Evolutionary conservation across 2,888 invertebrate genomes (phyloP).

Genomic region (Eupithecia insigniata): DNA sequence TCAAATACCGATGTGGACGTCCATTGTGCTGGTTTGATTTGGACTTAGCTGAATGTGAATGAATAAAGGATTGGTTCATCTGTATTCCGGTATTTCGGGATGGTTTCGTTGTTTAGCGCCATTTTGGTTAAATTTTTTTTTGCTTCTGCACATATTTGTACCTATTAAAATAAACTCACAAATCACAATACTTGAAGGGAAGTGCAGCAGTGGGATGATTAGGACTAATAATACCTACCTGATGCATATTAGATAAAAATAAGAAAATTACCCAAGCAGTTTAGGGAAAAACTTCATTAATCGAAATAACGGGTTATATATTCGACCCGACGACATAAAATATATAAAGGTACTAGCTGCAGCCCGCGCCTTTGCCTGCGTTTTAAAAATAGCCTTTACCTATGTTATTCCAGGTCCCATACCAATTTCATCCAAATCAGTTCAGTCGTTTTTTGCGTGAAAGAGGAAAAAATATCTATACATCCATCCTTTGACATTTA

Average conservation of each 20-base stretch:
- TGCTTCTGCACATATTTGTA: not conserved
- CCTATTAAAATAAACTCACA: not conserved
- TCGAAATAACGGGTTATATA: too few relatives aligned
- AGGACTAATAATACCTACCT: not conserved
- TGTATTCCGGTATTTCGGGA: not conserved
- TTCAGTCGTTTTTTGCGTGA: too few relatives aligned
- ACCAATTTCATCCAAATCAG: too few relatives aligned
- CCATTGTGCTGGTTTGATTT: slow-evolving; percentile 9
- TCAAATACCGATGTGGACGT: slow-evolving; percentile 23
- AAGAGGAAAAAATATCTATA: too few relatives aligned
- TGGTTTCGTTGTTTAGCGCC: not conserved
- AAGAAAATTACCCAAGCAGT: not conserved
- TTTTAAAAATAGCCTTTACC: too few relatives aligned
- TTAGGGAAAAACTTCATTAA: too few relatives aligned
- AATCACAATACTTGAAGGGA: not conserved
- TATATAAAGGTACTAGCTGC: too few relatives aligned
- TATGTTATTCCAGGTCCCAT: too few relatives aligned
- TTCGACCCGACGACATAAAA: too few relatives aligned
- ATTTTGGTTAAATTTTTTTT: not conserved
- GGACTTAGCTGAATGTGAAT: not conserved
- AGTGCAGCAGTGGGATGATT: not conserved
- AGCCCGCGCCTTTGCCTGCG: too few relatives aligned
- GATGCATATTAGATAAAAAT: not conserved
- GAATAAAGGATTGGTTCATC: not conserved
- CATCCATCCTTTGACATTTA: too few relatives aligned